A percentile compares a stretch with the other conserved stretches of the same genome.
phyloP scores from a whole-genome alignment of 2,113 vertebrate species.

The Pipra filicauda region DNA sequence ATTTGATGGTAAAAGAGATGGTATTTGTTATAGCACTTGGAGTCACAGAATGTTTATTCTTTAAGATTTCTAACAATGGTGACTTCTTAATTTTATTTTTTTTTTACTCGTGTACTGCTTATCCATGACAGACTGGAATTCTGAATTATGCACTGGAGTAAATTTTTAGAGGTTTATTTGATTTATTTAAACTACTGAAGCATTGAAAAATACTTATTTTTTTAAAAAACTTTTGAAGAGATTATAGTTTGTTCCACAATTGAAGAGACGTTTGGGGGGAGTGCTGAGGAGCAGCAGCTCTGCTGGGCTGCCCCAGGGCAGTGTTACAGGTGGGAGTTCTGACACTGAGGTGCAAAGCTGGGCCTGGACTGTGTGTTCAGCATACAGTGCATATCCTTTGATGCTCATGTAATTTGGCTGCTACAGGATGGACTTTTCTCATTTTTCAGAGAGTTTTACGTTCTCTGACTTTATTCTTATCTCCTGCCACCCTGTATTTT shows the following conservation, averaged over 20 bases:
- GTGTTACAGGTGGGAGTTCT: neutral
- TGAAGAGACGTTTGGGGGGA: neutral
- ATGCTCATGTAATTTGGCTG: neutral
- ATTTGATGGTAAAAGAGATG: neutral
- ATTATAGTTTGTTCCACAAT: rapidly evolving
- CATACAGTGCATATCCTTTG: neutral
- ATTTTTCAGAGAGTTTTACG: neutral
- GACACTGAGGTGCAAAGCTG: neutral
- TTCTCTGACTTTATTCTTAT: neutral
- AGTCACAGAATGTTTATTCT: neutral
- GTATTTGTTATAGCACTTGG: neutral
- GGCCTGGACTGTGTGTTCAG: neutral
- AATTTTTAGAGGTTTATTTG: neutral
- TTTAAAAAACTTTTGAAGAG: neutral
- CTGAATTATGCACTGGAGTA: neutral
- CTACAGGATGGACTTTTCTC: neutral
- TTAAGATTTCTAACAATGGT: neutral
- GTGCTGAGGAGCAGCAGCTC: neutral
- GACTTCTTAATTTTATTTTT: neutral
- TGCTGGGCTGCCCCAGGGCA: neutral
- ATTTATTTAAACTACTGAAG: neutral
- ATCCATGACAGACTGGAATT: neutral
- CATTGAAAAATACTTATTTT: neutral
- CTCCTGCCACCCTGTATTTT: neutral
- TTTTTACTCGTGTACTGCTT: neutral